Base-by-base conservation (phyloP, 2,888 invertebrate species). In the Rotaria socialis region DNA sequence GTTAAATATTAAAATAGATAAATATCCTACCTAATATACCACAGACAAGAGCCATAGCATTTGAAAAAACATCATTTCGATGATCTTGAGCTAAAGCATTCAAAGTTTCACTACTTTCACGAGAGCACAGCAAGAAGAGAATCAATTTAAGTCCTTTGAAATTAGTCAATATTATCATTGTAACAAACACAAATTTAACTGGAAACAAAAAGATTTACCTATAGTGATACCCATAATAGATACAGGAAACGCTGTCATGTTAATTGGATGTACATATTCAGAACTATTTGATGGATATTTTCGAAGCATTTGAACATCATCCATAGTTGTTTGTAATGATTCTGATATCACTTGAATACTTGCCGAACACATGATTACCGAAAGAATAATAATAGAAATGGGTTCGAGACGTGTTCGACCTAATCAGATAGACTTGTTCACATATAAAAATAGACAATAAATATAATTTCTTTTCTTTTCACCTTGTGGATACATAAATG, bases 51-150 rank as follows among this genome's bases (percentile, higher is more conserved):
- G 92, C 92, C 2, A 90, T 89, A n/a, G 89, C 87, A 88, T 92
- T 92, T 19, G 92, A 92, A 56, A 92, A 84, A 41, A 92, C 91
- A 87, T 92, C 92, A 88, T 92, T 92, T 14, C 92, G 89, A 88
- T 92, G 92, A 88, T 92, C 92, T 88, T 90, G 90, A 3, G 92
- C 90, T 43, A 92, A 89, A 0, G 92, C 91, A 84, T 89, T 89
- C 8, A 91, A 89, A 0, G 90, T 90, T 0, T 91, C 89, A 58
- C 89, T 89, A 5, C 88, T 88, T 11, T 89, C 88, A 60, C 88
- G 89, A 74, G 89, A 88, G 87, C 90, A 90, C 22, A 89, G 84
- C 11, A 91, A 75, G 86, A 89, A 91, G 84, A 91, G 87, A 0
- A 89, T 86, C 52, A 91, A 87, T 87, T 91, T 91, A 2, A 89